Percentiles rank a stretch among this genome's conserved stretches.
phyloP scores from a whole-genome alignment of 2,113 vertebrate genomes.

The Aplodontia rufa region DNA sequence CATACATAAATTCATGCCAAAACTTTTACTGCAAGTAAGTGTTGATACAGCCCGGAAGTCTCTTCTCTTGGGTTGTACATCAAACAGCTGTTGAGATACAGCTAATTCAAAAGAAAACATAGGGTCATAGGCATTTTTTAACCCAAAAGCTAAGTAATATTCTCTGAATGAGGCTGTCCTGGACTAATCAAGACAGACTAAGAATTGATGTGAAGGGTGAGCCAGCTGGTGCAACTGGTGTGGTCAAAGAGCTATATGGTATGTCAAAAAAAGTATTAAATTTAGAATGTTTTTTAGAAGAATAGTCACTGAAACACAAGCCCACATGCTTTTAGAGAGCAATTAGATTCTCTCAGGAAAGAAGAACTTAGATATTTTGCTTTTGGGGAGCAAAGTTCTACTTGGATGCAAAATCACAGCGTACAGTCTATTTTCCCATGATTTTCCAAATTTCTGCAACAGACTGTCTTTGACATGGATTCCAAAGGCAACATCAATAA shows the following conservation, averaged over 20 bases:
- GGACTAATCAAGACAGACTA: not conserved
- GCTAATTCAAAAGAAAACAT: conserved; percentile 22
- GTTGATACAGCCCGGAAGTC: not conserved
- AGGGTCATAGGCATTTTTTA: not conserved
- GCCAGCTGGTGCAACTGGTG: not conserved
- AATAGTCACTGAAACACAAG: not conserved
- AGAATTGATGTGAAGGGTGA: not conserved
- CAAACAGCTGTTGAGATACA: not conserved
- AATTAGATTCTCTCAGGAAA: not conserved
- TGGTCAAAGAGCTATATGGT: not conserved
- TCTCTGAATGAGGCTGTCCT: not conserved
- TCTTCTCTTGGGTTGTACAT: not conserved
- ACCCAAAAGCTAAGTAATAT: not conserved
- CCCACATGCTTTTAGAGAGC: not conserved
- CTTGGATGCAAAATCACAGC: conserved; percentile 16
- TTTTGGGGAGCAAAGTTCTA: not conserved
- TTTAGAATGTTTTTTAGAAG: not conserved
- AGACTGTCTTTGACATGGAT: conserved; percentile 73
- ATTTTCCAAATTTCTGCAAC: conserved; percentile 48
- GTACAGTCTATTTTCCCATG: conserved; percentile 66
- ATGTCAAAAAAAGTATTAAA: not conserved
- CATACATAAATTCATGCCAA: not conserved
- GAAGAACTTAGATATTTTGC: not conserved
- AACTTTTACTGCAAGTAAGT: not conserved
- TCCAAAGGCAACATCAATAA: conserved; percentile 71